Evolutionary conservation across 2,797 vertebrate genomes (phyloP), one percentile per base, ranked within the genome.

Genomic region (Eulemur albifrons): DNA sequence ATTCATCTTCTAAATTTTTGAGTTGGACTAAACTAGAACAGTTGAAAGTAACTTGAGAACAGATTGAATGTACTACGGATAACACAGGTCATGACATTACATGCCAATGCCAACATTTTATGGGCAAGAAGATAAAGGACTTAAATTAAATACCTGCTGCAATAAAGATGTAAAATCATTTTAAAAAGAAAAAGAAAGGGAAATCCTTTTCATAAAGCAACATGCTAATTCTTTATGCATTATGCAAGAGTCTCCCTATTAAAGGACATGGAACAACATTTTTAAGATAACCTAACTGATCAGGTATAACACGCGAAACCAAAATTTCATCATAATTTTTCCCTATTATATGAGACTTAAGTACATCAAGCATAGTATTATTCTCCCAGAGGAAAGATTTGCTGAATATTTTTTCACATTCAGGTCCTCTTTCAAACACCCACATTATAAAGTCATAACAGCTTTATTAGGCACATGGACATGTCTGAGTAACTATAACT

Each of bases 41-140:
- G 25, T 91, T 65, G 67, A 85, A 95, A 91, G 45, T 50, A 95
- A 95, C n/a, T 45, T 77, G 91, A 67, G 69, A 89, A 96, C 21
- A 72, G 83, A 80, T 0, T 61, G 15, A 82, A 92, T 67, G 8
- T 13, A 43, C 21, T 50, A 57, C 0, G 72, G 73, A 72, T 65
- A 92, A 94, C 48, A 61, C n/a, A 92, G n/a, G 79, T 92, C 65
- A 61, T 85, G 14, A 63, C 50, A 80, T 32, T 81, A 57, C 21
- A 90, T 18, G 17, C 23, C 32, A 80, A 40, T 27, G n/a, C 12
- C 77, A 87, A 76, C 13, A 80, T 67, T 70, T 92, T 59, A 83
- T 21, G 83, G 52, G 35, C 79, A 95, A 96, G 57, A 92, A 75
- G 59, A 88, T 79, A 69, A 18, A 92, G 30, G 10, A 93, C 54